Percentiles rank a stretch among this genome's conserved stretches.
These are phyloP conservation scores for Mormyrops boulengeri DNA, from an alignment of 2,797 vertebrate genomes.

Conservation along the genomic window DNA sequence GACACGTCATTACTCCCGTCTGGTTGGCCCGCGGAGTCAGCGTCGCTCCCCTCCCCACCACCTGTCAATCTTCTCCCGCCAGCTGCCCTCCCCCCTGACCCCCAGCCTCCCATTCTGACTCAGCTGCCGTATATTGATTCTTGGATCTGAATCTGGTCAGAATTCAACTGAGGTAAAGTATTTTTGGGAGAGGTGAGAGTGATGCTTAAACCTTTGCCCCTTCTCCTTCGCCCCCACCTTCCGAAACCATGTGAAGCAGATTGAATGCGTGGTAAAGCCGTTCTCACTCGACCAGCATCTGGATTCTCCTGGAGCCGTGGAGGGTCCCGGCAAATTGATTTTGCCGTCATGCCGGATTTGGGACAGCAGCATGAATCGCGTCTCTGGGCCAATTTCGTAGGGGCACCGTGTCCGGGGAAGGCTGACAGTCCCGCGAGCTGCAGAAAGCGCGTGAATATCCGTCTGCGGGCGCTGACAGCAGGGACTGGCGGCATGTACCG, in stretches of 20 bases:
- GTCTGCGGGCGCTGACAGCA: not conserved
- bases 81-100: not conserved
- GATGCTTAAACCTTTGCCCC: conserved; percentile 24
- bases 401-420: not conserved
- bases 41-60: not conserved
- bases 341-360: conserved; percentile 72
- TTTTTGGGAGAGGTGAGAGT: conserved; percentile 6
- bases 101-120: not conserved
- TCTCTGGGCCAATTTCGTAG: conserved; percentile 39
- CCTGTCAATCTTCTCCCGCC: not conserved
- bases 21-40: not conserved
- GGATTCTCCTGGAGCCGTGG: conserved; percentile 60
- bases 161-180: conserved; percentile 12
- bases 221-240: not conserved
- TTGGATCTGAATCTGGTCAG: conserved; percentile 6
- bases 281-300: conserved; percentile 59
- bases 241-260: conserved; percentile 55
- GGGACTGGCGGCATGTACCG: not conserved
- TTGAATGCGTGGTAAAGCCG: conserved; percentile 67
- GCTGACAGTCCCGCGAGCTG: not conserved
- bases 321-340: conserved; percentile 67
- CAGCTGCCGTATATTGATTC: not conserved
- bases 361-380: conserved; percentile 69
- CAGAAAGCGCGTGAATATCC: not conserved
- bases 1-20: not conserved